phyloP scores from a whole-genome alignment of 2,797 vertebrate genomes.

The Sebastes umbrosus region DNA sequence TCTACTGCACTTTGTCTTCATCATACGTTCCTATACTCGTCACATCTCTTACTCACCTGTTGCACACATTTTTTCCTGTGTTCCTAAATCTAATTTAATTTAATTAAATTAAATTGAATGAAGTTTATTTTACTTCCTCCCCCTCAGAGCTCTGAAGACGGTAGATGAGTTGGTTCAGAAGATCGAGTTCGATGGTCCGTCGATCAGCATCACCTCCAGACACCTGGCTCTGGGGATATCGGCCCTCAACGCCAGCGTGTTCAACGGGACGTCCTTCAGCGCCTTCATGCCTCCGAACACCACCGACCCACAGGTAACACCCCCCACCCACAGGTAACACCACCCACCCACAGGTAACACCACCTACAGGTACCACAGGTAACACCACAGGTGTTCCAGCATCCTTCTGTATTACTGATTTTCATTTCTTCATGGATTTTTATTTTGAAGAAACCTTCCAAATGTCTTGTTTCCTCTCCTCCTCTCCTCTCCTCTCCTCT shows the following conservation, averaged over 20 bases:
- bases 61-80: too few species aligned
- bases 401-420: too few species aligned
- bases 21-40: too few species aligned
- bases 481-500: too few species aligned
- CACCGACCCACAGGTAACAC: constrained; percentile 86
- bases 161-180: constrained; percentile 93
- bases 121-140: too few species aligned
- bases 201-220: constrained; percentile 87
- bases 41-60: too few species aligned
- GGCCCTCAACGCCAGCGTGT: constrained; percentile 82
- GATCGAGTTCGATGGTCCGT: constrained; percentile 87
- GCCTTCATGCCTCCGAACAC: constrained; percentile 84
- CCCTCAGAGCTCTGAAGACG: constrained; percentile 88
- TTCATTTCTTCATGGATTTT: too few species aligned
- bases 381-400: too few species aligned
- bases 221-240: constrained; percentile 90
- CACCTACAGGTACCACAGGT: constrained; percentile 83
- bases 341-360: not conserved
- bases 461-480: too few species aligned
- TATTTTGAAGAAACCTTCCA: too few species aligned
- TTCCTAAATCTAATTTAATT: too few species aligned
- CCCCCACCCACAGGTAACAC: not conserved
- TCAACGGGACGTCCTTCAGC: constrained; percentile 88
- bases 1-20: too few species aligned
- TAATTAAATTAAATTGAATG: rapidly evolving